phyloP scores from a whole-genome alignment of 2,113 vertebrate genomes.

The Eubucco bourcierii region DNA sequence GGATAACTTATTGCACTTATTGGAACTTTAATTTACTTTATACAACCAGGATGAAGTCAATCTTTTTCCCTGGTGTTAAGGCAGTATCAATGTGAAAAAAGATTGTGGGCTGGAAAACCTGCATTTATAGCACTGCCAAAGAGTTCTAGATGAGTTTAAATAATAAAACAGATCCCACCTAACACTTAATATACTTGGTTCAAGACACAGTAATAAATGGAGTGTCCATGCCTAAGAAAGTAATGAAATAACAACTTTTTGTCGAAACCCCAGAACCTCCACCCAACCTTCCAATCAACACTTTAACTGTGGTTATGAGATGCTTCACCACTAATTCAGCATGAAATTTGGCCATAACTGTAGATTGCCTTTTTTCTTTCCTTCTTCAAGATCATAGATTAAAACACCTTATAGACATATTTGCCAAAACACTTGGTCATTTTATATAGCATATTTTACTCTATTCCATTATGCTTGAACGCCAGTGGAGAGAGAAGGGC shows the following conservation, averaged over 20 bases:
- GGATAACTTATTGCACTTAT: background rate
- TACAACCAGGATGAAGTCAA: background rate
- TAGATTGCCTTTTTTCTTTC: background rate
- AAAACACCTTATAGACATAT: background rate
- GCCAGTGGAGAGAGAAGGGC: background rate
- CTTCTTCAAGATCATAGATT: background rate
- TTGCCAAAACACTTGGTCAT: background rate
- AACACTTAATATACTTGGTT: background rate
- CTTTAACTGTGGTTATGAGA: background rate
- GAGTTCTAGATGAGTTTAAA: background rate
- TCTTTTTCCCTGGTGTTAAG: background rate
- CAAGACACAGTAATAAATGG: background rate
- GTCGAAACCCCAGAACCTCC: background rate
- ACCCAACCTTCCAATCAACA: background rate
- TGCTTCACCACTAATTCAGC: background rate
- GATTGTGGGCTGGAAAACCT: background rate
- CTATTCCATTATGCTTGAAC: background rate
- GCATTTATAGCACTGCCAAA: background rate
- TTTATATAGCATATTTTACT: background rate
- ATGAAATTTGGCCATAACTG: background rate
- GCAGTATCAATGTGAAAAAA: background rate
- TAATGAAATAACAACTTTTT: background rate
- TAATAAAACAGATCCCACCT: background rate
- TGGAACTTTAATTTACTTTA: background rate
- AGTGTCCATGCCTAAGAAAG: background rate